Evolutionary conservation across 2,113 vertebrate genomes (phyloP).

Genomic region (Chloropsis hardwickii): DNA sequence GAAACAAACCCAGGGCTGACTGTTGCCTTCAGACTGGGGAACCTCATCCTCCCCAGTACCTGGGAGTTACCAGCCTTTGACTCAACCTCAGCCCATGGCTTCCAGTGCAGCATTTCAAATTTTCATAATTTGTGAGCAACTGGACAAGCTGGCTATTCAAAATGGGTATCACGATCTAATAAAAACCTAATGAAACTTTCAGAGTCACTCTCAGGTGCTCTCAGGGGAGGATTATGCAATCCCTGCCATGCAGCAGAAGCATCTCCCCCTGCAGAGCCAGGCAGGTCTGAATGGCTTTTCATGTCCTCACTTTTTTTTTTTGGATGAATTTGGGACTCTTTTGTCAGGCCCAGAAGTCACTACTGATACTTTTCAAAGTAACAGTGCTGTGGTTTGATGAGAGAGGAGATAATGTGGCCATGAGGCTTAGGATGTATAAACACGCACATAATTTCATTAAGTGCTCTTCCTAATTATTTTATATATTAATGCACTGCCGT

Average conservation of each 20-base stretch:
- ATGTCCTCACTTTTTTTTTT: background rate
- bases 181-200: constrained; percentile 35
- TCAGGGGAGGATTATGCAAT: background rate
- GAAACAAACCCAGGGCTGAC: background rate
- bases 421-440: background rate
- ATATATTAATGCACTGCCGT: constrained; percentile 40
- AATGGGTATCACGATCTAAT: background rate
- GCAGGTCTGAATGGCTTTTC: background rate
- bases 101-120: background rate
- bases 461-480: constrained; percentile 63
- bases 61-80: background rate
- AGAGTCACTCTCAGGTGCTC: background rate
- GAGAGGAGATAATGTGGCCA: background rate
- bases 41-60: background rate
- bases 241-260: background rate
- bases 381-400: background rate
- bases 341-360: background rate
- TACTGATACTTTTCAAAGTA: constrained; percentile 9
- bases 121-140: background rate
- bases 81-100: background rate
- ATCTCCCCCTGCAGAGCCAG: background rate
- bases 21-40: background rate
- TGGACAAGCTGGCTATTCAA: background rate
- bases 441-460: constrained; percentile 10
- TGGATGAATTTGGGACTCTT: background rate